Base-by-base conservation (phyloP, 2,888 invertebrate genomes). In the Anarsia innoxiella region DNA sequence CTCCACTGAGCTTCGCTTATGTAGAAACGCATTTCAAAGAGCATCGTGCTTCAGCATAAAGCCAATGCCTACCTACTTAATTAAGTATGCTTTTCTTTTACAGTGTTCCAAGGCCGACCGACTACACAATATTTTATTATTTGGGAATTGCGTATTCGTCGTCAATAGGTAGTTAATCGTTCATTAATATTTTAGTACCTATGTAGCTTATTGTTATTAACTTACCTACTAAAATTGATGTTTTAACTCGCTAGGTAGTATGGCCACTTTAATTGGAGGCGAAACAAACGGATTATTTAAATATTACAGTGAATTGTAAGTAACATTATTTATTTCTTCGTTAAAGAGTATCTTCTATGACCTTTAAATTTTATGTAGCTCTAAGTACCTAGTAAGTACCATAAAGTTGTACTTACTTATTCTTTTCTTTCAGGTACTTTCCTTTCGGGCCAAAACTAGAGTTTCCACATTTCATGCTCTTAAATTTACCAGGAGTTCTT, bases 61-160 rank as follows among this genome's bases (percentile, higher is more conserved):
- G n/a, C n/a, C n/a, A n/a, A n/a, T n/a, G n/a, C n/a, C n/a, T n/a
- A n/a, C n/a, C n/a, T n/a, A n/a, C n/a, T n/a, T n/a, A 19, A 5
- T 19, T 5, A 19, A 19, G 8, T 19, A 19, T 19, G 8, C 19
- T 19, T 5, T 8, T 19, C 19, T 37, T 16, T 74, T 75, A 31
- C 65, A 79, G 77, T 12, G 40, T 50, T 2, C 62, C 59, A 15
- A 56, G 58, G 26, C 80, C 79, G 0, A 61, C 78, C 0, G 60
- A 72, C 31, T 70, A 70, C 30, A 72, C 77, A 0, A 45, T 73
- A 1, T 80, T 80, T 51, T 80, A 80, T 48, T 78, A 71, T 37
- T 56, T 80, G 8, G 80, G 80, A 0, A 64, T 77, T 13, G 74
- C 79, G 0, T 80, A 76, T 49, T 80, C 80, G 1, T 67, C 77